A percentile compares a stretch with the other conserved stretches of the same genome.
Conservation (phyloP, 2,797 vertebrate species). For the Rhinoraja longicauda region DNA sequence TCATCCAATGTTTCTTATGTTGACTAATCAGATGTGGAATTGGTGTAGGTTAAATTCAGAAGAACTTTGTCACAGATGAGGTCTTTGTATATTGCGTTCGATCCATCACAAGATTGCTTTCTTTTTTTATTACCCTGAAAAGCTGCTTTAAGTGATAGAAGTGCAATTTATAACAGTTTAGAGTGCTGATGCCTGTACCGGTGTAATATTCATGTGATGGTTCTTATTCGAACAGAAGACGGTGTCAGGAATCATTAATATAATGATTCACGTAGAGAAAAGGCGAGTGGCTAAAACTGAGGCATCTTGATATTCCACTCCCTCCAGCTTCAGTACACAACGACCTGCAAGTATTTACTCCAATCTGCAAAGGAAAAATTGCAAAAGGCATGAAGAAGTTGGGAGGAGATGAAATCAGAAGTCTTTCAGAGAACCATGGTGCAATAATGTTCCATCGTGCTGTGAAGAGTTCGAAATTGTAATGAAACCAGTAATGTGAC, state of each 20-base stretch:
- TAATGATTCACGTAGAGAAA: no score
- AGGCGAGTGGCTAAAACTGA: no score
- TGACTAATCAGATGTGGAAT: background rate
- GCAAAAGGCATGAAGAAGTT: background rate
- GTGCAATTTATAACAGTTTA: background rate
- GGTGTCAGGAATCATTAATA: no score
- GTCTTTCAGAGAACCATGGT: background rate
- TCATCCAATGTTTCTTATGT: background rate
- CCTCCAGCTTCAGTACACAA: no score
- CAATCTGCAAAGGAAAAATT: background rate
- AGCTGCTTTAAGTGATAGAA: background rate
- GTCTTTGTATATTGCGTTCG: background rate
- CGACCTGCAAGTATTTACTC: background rate
- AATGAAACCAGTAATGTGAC: background rate
- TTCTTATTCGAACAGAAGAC: no score
- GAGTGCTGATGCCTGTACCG: no score
- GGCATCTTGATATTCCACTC: no score
- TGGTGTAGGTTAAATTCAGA: background rate
- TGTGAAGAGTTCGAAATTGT: background rate
- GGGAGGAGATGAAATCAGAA: background rate
- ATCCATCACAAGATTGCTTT: background rate
- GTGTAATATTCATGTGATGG: no score
- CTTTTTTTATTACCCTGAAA: background rate
- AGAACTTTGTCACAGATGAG: background rate
- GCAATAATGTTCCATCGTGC: background rate